These are phyloP conservation scores for Ophion obscuratus DNA, from an alignment of 2,888 invertebrate species.

Conservation along the genomic window DNA sequence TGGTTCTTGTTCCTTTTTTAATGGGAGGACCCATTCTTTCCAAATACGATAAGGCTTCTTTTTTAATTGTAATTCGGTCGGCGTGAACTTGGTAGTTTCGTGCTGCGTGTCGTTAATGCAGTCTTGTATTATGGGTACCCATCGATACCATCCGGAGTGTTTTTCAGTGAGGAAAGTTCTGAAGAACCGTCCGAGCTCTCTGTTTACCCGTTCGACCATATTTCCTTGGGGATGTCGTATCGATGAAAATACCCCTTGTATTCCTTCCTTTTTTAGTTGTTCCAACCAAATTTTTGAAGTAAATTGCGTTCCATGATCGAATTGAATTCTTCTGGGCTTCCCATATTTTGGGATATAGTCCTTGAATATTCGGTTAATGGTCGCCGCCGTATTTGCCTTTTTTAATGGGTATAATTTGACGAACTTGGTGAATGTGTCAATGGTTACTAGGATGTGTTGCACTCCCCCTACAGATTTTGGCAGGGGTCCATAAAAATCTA, in stretches of 20 bases:
- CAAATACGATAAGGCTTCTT: slow-evolving; percentile 30
- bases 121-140: not conserved
- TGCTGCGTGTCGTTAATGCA: slow-evolving; percentile 26
- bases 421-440: slow-evolving; percentile 24
- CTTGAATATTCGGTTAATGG: not conserved
- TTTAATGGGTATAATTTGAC: not conserved
- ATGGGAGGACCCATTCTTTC: not conserved
- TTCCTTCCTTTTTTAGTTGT: not conserved
- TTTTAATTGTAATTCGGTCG: not conserved
- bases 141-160: slow-evolving; percentile 15
- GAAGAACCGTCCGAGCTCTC: slow-evolving; percentile 12
- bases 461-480: not conserved
- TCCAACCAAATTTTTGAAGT: slow-evolving; percentile 4
- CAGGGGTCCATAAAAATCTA: slow-evolving; percentile 22
- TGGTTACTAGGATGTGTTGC: slow-evolving; percentile 8
- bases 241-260: not conserved
- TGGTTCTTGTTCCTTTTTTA: not conserved
- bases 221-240: no score
- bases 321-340: no score
- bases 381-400: slow-evolving; percentile 7
- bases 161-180: not conserved
- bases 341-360: no score
- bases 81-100: not conserved
- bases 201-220: no score
- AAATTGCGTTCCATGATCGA: slow-evolving; percentile 2